A percentile compares a stretch with the other conserved stretches of the same genome.
These are phyloP conservation scores for Epinotia nisella DNA, from an alignment of 2,888 invertebrate genomes.

Conservation along the genomic window DNA sequence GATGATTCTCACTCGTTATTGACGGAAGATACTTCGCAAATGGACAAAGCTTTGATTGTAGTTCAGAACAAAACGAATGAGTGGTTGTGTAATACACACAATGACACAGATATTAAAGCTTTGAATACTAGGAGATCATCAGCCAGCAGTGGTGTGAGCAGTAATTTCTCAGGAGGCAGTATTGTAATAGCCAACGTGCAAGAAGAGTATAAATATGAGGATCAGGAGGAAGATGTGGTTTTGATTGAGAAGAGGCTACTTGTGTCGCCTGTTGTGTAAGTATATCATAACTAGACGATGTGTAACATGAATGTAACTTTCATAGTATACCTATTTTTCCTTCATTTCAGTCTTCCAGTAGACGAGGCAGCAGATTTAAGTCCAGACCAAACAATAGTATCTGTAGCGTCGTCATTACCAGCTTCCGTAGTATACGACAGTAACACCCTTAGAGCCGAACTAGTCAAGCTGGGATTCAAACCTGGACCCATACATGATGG, in stretches of 20 bases:
- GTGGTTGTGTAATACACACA: constrained; percentile 59
- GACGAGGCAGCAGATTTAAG: constrained; percentile 64
- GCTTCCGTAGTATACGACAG: constrained; percentile 87
- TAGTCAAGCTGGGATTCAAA: constrained; percentile 87
- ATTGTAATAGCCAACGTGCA: constrained; percentile 85
- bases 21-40: constrained; percentile 57
- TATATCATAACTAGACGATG: constrained; percentile 47
- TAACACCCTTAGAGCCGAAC: constrained; percentile 86
- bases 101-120: constrained; percentile 53
- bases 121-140: constrained; percentile 76
- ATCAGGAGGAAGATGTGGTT: constrained; percentile 88
- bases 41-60: constrained; percentile 70
- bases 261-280: constrained; percentile 83
- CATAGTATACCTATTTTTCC: constrained; percentile 10
- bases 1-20: constrained; percentile 52
- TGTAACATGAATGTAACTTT: background rate
- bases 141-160: constrained; percentile 78
- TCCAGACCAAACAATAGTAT: constrained; percentile 70
- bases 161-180: constrained; percentile 71
- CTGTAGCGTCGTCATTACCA: constrained; percentile 84
- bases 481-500: constrained; percentile 92
- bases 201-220: constrained; percentile 91
- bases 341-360: constrained; percentile 64
- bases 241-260: constrained; percentile 87
- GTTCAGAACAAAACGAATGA: constrained; percentile 77